Evolutionary conservation across 1,140 invertebrate species (phyloP).

Genomic region (Homarus americanus): DNA sequence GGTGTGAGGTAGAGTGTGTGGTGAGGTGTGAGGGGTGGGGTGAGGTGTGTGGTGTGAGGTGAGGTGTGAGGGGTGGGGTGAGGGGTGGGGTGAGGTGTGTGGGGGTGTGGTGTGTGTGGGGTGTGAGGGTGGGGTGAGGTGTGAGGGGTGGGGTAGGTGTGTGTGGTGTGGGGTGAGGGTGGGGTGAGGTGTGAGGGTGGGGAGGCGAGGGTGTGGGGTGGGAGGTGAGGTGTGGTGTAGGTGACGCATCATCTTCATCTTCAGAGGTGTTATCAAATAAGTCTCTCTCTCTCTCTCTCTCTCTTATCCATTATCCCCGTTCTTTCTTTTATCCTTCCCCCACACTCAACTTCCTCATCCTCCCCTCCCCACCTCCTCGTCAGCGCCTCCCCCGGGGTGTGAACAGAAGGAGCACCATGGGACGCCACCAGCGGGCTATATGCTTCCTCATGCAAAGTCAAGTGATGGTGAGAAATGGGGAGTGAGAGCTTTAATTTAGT

Average conservation of each 20-base stretch:
- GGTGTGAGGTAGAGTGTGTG: background rate
- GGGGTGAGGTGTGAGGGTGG: background rate
- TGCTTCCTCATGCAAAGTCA: no score
- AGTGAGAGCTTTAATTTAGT: no score
- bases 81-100: background rate
- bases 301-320: no score
- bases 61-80: background rate
- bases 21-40: background rate
- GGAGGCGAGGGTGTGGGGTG: background rate
- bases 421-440: no score
- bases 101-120: background rate
- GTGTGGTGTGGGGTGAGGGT: background rate
- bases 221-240: background rate
- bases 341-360: background rate
- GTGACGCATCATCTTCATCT: no score
- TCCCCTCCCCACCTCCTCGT: background rate
- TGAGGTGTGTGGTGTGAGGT: background rate
- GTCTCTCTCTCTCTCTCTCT: background rate
- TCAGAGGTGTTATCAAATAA: no score
- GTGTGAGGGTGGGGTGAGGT: background rate
- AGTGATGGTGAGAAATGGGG: no score
- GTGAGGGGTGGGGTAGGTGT: background rate
- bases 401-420: no score
- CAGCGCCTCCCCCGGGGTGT: background rate
- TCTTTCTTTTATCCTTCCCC: background rate